These are phyloP conservation scores for Cheirogaleus medius DNA, from an alignment of 2,113 vertebrate genomes.

Conservation along the genomic window DNA sequence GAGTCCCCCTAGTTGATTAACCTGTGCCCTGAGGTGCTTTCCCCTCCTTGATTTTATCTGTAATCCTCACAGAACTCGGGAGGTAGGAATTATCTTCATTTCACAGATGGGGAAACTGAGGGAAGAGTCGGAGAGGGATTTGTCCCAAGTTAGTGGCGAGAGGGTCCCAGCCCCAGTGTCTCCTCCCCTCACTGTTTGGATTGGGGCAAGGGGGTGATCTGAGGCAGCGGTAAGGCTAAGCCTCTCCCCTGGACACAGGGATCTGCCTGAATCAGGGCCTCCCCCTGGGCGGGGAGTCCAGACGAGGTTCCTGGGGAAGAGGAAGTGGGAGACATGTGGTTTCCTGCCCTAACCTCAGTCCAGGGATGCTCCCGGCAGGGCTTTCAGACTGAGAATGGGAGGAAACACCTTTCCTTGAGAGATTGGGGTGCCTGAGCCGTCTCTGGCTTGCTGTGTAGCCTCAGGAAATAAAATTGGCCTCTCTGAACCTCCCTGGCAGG, in stretches of 20 bases:
- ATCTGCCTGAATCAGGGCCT: neutral
- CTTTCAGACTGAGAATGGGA: neutral
- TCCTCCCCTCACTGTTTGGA: neutral
- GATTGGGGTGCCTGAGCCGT: neutral
- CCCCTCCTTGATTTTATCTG: neutral
- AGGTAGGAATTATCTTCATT: neutral
- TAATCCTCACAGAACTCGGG: neutral
- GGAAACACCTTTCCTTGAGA: constrained; percentile 33
- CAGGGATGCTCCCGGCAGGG: neutral
- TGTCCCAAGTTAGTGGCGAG: neutral
- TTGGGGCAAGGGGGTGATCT: too few relatives aligned
- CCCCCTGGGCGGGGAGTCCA: neutral
- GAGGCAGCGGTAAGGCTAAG: neutral
- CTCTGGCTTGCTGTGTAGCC: constrained; percentile 30
- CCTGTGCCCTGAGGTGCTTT: neutral
- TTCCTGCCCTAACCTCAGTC: constrained; percentile 65
- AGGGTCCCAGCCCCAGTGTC: too few relatives aligned
- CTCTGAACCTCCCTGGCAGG: constrained; percentile 24
- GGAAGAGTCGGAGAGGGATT: neutral
- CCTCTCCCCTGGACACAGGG: rapidly evolving
- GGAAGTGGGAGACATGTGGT: constrained; percentile 69
- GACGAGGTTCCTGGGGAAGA: constrained; percentile 8
- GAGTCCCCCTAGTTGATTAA: neutral
- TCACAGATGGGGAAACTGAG: neutral
- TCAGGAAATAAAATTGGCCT: neutral